Percentiles rank a stretch among this genome's conserved stretches.
Conservation (phyloP, 2,113 vertebrate species). For the Sporophila hypoxantha region DNA sequence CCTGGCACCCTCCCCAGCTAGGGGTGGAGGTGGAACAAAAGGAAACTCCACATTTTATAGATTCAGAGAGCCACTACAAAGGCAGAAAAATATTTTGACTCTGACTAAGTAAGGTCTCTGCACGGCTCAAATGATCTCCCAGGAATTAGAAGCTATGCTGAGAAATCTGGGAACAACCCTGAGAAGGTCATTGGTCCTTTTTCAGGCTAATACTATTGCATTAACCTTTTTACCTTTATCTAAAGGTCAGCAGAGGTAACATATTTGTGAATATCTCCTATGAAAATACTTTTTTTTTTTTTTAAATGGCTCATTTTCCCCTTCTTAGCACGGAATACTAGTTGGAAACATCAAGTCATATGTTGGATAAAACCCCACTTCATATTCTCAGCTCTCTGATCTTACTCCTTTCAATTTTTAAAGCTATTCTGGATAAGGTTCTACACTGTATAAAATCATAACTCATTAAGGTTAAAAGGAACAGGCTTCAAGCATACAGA, state of each 20-base stretch:
- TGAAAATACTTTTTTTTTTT: conserved; percentile 34
- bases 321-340: conserved; percentile 3
- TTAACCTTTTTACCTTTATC: conserved; percentile 51
- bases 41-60: conserved; percentile 44
- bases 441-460: conserved; percentile 60
- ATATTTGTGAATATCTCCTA: conserved; percentile 27
- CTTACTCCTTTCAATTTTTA: conserved; percentile 51
- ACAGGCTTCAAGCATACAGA: conserved; percentile 27
- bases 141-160: conserved; percentile 17
- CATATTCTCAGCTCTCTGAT: conserved; percentile 48
- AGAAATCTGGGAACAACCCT: conserved; percentile 21
- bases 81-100: conserved; percentile 51
- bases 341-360: conserved; percentile 65
- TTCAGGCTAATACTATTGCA: conserved; percentile 7
- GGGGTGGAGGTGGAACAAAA: conserved; percentile 42
- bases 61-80: conserved; percentile 4
- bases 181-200: neutral
- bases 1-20: conserved; percentile 18
- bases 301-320: conserved; percentile 37
- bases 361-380: conserved; percentile 38
- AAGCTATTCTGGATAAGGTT: conserved; percentile 50
- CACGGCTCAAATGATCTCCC: conserved; percentile 11
- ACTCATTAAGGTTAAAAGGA: conserved; percentile 49
- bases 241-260: conserved; percentile 57
- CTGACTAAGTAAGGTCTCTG: conserved; percentile 36